Percentiles rank a stretch among this genome's conserved stretches.
phyloP scores from a whole-genome alignment of 2,113 vertebrate genomes.

The Parotia lawesii region DNA sequence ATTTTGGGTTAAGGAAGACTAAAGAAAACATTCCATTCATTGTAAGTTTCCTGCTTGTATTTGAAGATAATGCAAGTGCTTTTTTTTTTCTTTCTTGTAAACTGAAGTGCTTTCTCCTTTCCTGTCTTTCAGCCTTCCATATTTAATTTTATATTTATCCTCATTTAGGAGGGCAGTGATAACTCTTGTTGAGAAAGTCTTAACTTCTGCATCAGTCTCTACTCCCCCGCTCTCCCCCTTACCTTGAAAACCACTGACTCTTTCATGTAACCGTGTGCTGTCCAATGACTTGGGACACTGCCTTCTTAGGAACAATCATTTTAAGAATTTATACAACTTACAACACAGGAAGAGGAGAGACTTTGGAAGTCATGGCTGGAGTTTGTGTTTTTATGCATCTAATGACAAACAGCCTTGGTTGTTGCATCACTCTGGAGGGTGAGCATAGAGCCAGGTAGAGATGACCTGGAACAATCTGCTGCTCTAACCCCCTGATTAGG shows the following conservation, averaged over 20 bases:
- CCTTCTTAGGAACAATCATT: neutral
- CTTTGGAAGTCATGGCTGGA: neutral
- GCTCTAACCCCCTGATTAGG: neutral
- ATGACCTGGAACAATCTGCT: neutral
- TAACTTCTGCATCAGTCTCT: neutral
- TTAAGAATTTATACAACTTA: neutral
- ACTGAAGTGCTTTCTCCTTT: neutral
- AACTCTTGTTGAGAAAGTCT: neutral
- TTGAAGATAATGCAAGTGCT: neutral
- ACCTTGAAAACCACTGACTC: neutral
- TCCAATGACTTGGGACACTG: neutral
- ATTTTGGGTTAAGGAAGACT: neutral
- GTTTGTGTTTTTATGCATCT: neutral
- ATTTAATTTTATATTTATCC: neutral
- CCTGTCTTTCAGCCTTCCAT: neutral
- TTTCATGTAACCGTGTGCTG: neutral
- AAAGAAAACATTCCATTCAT: neutral
- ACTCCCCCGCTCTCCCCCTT: accelerated
- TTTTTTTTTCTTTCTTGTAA: neutral
- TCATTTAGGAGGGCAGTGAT: neutral
- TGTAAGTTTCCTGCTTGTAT: neutral
- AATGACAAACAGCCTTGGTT: neutral
- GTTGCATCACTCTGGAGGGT: neutral
- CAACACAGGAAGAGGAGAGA: neutral
- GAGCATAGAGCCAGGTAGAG: neutral